phyloP scores from a whole-genome alignment of 2,888 invertebrate genomes.

The Melolontha melolontha region DNA sequence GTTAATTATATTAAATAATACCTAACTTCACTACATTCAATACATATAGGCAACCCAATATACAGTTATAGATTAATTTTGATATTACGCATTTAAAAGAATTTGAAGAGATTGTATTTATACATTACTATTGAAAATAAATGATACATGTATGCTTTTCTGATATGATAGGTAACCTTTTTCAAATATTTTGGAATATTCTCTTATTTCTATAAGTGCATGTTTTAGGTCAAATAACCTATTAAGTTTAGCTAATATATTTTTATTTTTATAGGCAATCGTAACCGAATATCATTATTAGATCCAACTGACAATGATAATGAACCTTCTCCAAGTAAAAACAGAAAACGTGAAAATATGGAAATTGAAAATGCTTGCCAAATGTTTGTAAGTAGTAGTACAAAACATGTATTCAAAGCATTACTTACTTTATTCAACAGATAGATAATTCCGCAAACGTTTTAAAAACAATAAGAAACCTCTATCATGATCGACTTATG shows the following conservation, averaged over 20 bases:
- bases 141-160: conserved; percentile 16
- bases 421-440: conserved; percentile 64
- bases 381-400: conserved; percentile 45
- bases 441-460: conserved; percentile 89
- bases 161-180: conserved; percentile 25
- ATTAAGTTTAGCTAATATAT: conserved; percentile 16
- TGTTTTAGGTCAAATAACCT: conserved; percentile 13
- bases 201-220: neutral
- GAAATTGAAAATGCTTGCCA: conserved; percentile 48
- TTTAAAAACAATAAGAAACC: conserved; percentile 81
- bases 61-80: neutral
- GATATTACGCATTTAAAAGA: conserved; percentile 8
- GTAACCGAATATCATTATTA: conserved; percentile 9
- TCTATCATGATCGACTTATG: conserved; percentile 89
- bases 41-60: conserved; percentile 21
- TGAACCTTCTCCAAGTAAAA: conserved; percentile 43
- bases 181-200: neutral
- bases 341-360: conserved; percentile 42
- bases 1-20: no score
- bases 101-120: neutral
- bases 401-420: neutral
- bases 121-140: neutral
- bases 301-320: conserved; percentile 32
- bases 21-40: no score
- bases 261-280: conserved; percentile 18